A percentile compares a stretch with the other conserved stretches of the same genome.
Evolutionary conservation across 2,113 vertebrate genomes (phyloP).

Genomic region (Mirounga angustirostris): DNA sequence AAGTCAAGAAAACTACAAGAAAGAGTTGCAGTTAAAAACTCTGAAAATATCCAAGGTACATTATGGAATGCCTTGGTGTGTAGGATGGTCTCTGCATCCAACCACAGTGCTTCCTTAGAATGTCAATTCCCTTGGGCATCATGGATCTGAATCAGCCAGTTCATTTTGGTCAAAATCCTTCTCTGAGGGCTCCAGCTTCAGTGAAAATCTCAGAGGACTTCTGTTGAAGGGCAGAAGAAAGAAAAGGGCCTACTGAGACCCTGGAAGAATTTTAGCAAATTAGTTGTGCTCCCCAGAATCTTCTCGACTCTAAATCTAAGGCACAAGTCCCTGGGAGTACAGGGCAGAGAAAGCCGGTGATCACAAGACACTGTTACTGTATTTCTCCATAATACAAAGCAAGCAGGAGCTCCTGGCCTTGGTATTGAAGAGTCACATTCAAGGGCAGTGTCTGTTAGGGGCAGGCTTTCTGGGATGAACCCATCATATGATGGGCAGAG

Average conservation of each 20-base stretch:
- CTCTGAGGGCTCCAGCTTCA: not conserved
- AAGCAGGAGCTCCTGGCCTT: not conserved
- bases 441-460: not conserved
- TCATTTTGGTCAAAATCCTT: not conserved
- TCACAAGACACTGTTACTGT: not conserved
- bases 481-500: accelerated
- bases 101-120: not conserved
- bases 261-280: not conserved
- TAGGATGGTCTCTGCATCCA: not conserved
- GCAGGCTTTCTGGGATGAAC: not conserved
- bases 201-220: not conserved
- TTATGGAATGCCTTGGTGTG: not conserved
- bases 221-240: not conserved
- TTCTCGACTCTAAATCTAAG: not conserved
- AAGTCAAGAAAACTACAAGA: not conserved
- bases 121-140: not conserved
- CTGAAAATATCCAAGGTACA: not conserved
- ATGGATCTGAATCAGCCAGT: not conserved
- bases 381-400: not conserved
- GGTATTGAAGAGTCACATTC: not conserved
- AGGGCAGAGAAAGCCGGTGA: not conserved
- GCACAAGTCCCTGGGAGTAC: not conserved
- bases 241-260: not conserved
- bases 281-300: not conserved
- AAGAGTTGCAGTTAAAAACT: not conserved